Percentiles rank a stretch among this genome's conserved stretches.
Evolutionary conservation across 2,797 vertebrate genomes (phyloP).

Genomic region (Pseudotriccus pelzelni): DNA sequence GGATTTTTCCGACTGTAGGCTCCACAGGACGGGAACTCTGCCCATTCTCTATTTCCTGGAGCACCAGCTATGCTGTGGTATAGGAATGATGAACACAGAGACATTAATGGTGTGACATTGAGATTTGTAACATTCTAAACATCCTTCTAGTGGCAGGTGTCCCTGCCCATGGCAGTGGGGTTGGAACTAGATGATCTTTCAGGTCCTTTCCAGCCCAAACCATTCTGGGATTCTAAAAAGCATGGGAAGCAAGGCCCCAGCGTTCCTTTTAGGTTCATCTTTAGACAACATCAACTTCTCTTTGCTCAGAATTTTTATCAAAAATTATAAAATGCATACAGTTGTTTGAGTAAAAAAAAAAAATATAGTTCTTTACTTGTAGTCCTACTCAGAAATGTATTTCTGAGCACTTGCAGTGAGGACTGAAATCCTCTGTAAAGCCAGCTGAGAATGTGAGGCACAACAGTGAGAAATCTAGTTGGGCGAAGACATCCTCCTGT

Average conservation of each 20-base stretch:
- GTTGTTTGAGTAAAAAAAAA: not conserved
- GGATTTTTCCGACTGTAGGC: not conserved
- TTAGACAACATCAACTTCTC: not conserved
- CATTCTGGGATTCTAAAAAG: not conserved
- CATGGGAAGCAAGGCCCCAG: not conserved
- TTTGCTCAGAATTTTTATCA: not conserved
- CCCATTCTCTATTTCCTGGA: not conserved
- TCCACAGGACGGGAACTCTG: not conserved
- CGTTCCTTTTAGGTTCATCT: not conserved
- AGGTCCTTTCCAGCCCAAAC: not conserved
- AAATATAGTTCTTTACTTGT: not conserved
- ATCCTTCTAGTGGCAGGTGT: not conserved
- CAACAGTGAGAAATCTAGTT: not conserved
- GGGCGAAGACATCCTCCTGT: not conserved
- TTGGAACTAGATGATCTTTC: not conserved
- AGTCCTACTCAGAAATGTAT: not conserved
- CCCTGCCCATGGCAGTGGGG: not conserved
- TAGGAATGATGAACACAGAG: constrained; percentile 4
- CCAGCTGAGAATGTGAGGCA: not conserved
- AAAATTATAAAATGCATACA: not conserved
- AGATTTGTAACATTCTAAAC: not conserved
- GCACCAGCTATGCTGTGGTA: not conserved
- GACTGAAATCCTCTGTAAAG: not conserved
- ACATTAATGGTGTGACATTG: not conserved
- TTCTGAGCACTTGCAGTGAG: not conserved